A percentile compares a stretch with the other conserved stretches of the same genome.
phyloP scores from a whole-genome alignment of 2,888 invertebrate genomes.

The Odontocerum albicorne region DNA sequence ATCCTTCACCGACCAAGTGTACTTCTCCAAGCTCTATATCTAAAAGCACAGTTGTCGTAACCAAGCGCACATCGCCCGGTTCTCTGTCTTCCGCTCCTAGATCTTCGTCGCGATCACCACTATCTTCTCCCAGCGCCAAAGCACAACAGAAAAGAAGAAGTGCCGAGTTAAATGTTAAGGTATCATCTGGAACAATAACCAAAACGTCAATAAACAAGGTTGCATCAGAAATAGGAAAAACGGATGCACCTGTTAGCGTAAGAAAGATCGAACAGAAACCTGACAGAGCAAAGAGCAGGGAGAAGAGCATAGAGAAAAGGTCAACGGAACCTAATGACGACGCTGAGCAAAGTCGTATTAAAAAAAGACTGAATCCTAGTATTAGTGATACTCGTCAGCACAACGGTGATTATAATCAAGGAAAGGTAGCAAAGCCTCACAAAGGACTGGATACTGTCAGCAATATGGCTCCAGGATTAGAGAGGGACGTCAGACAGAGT shows the following conservation, averaged over 20 bases:
- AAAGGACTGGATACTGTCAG: neutral
- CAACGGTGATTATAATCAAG: conserved; percentile 20
- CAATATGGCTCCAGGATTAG: conserved; percentile 27
- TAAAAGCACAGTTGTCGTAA: conserved; percentile 16
- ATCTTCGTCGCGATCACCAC: conserved; percentile 32
- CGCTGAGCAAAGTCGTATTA: conserved; percentile 26
- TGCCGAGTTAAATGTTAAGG: conserved; percentile 21
- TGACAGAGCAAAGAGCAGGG: conserved; percentile 8
- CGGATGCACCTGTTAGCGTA: too few relatives aligned
- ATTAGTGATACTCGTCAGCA: conserved; percentile 14
- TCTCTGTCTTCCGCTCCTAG: conserved; percentile 21
- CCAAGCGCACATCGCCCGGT: conserved; percentile 17
- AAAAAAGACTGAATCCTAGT: conserved; percentile 33
- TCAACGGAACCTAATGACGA: conserved; percentile 18
- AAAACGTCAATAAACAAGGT: conserved; percentile 8
- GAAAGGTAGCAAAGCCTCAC: neutral
- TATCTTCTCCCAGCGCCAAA: conserved; percentile 22
- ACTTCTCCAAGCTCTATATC: conserved; percentile 6
- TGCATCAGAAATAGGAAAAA: too few relatives aligned
- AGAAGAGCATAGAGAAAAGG: conserved; percentile 9
- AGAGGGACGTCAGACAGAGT: conserved; percentile 19
- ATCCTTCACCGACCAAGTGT: neutral
- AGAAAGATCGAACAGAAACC: too few relatives aligned
- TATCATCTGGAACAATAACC: conserved; percentile 5
- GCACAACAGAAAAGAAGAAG: conserved; percentile 23